Conservation (phyloP, 2,113 vertebrate genomes). For the Nerophis lumbriciformis region DNA sequence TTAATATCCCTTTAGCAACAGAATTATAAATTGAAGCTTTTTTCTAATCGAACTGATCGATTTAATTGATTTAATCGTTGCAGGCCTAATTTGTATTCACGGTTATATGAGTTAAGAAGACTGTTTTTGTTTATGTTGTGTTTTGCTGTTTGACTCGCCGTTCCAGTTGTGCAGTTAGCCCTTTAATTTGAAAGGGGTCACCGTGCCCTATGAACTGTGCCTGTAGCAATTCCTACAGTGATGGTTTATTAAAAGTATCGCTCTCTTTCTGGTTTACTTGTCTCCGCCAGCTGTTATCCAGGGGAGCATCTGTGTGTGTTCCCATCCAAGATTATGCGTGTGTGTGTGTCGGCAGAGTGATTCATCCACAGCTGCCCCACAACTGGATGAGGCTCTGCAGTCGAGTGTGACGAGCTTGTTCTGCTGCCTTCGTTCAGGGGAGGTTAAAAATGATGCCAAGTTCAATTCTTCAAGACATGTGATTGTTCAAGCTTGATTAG, state of each 20-base stretch:
- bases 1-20: too few relatives aligned
- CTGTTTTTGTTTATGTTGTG: too few relatives aligned
- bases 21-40: too few relatives aligned
- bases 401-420: constrained; percentile 19
- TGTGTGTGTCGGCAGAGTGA: constrained; percentile 30
- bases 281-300: constrained; percentile 25
- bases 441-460: constrained; percentile 8
- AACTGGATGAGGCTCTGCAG: constrained; percentile 30
- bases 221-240: too few relatives aligned
- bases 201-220: too few relatives aligned
- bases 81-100: too few relatives aligned
- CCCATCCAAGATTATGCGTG: constrained; percentile 40
- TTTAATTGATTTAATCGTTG: too few relatives aligned
- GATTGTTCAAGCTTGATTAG: constrained; percentile 29
- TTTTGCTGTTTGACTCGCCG: too few relatives aligned
- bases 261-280: constrained; percentile 14
- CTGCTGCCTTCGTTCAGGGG: constrained; percentile 22
- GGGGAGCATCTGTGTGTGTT: constrained; percentile 25
- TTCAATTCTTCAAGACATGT: constrained; percentile 30
- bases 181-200: too few relatives aligned
- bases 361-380: constrained; percentile 54
- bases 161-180: too few relatives aligned
- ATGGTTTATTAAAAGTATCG: constrained; percentile 11
- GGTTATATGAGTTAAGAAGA: too few relatives aligned
- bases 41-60: too few relatives aligned